Evolutionary conservation across 2,888 invertebrate species (phyloP).

Genomic region (Dioctria linearis): DNA sequence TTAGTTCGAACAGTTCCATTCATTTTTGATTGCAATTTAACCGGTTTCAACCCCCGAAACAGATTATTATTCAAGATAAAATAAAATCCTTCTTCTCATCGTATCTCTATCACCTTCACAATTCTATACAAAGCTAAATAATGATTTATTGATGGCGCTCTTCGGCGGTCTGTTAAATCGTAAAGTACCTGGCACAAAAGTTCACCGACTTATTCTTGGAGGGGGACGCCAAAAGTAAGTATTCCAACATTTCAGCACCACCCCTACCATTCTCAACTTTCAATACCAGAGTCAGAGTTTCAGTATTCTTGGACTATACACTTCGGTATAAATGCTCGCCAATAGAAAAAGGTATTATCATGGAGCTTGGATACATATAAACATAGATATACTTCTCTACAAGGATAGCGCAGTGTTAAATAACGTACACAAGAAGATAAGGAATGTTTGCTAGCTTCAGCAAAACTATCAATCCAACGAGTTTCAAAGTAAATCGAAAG

Average conservation of each 20-base stretch:
- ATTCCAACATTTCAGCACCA: too few species aligned
- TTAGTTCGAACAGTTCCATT: too few species aligned
- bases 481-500: constrained; percentile 28
- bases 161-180: constrained; percentile 24
- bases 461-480: constrained; percentile 4
- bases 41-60: too few species aligned
- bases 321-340: too few species aligned
- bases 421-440: not conserved
- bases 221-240: not conserved
- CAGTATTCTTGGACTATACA: too few species aligned
- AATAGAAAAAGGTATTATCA: too few species aligned
- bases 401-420: not conserved
- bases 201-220: constrained; percentile 12
- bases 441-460: not conserved
- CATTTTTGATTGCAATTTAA: too few species aligned
- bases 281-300: too few species aligned
- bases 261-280: too few species aligned
- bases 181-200: constrained; percentile 28
- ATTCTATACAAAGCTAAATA: constrained; percentile 22
- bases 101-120: constrained; percentile 8
- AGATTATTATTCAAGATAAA: too few species aligned
- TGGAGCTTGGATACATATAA: too few species aligned
- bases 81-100: constrained; percentile 17
- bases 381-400: too few species aligned
- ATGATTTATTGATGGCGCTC: constrained; percentile 34